Base-by-base conservation (phyloP, 2,113 vertebrate genomes). In the Dunckerocampus dactyliophorus region DNA sequence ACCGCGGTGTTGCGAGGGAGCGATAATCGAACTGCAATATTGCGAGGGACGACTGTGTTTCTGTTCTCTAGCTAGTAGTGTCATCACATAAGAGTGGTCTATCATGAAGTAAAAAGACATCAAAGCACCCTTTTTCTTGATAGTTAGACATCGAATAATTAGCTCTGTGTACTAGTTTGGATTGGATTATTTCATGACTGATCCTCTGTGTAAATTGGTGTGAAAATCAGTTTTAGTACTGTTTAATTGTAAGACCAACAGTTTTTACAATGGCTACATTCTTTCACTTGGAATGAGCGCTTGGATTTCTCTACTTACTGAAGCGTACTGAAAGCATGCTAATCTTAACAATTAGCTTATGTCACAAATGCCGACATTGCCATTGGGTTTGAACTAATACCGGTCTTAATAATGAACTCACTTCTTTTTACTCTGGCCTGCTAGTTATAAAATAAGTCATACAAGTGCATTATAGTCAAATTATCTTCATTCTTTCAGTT, bases 241-340 rank as follows among this genome's bases (percentile, higher is more conserved):
- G n/a, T 60, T 63, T 45, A 22, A 46, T 61, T 53, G 2, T 10
- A 20, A 47, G 59, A 28, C 55, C 47, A 69, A 59, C 51, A 42
- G 9, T 16, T 39, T 68, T n/a, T 8, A 72, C 67, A 76, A 58
- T 42, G 55, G 24, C n/a, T 50, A 39, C 39, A 53, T 71, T 69
- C 39, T 75, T 47, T 55, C 11, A n/a, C 10, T 12, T 43, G 15
- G 52, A 20, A 45, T 42, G 61, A 71, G 31, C 60, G 62, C 3
- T 58, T 50, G 47, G 60, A 63, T 79, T 56, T 59, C 45, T 59
- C 47, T 24, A 17, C n/a, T 49, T 31, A 43, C 54, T 57, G 62
- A 63, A 76, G 14, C 17, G 47, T 31, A 42, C 54, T 60, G 60
- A 63, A 76, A 46, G 37, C 19, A 39, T 17, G 52, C 8, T 77